Percentiles rank a stretch among this genome's conserved stretches.
Conservation (phyloP, 2,888 invertebrate genomes). For the Drosophila prolongata region DNA sequence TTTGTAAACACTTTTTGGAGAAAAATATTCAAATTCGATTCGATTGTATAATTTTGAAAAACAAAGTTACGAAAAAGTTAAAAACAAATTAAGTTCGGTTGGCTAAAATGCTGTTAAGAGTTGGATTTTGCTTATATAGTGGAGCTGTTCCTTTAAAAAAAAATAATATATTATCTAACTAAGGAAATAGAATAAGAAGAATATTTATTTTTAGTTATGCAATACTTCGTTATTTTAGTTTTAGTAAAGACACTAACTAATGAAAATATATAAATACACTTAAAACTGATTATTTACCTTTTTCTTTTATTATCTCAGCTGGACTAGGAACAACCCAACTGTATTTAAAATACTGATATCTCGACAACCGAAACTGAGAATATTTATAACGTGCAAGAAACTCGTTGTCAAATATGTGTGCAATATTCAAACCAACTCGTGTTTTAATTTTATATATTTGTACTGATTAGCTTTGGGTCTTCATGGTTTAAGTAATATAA, state of each 20-base stretch:
- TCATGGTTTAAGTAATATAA: slow-evolving; percentile 39
- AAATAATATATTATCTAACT: too few relatives aligned
- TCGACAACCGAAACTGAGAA: slow-evolving; percentile 44
- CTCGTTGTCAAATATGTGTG: slow-evolving; percentile 74
- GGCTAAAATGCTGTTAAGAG: slow-evolving; percentile 3
- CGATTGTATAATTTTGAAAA: slow-evolving; percentile 29
- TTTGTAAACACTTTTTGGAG: slow-evolving; percentile 18
- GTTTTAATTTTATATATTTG: slow-evolving; percentile 43
- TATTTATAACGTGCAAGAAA: slow-evolving; percentile 67
- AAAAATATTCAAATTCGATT: slow-evolving; percentile 23
- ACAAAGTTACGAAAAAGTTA: slow-evolving; percentile 13
- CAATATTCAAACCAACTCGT: slow-evolving; percentile 75
- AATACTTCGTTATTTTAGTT: too few relatives aligned
- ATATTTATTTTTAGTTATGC: too few relatives aligned
- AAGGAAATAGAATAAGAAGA: too few relatives aligned
- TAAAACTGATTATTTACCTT: too few relatives aligned
- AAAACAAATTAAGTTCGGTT: slow-evolving; percentile 25
- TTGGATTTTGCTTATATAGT: slow-evolving; percentile 1
- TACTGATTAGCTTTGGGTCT: slow-evolving; percentile 20
- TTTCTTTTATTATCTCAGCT: background rate
- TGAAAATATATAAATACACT: too few relatives aligned
- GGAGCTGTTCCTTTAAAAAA: slow-evolving; percentile 34
- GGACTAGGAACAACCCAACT: slow-evolving; percentile 23
- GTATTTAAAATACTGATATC: slow-evolving; percentile 3
- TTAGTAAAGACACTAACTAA: too few relatives aligned